Percentiles rank a stretch among this genome's conserved stretches.
Evolutionary conservation across 2,888 invertebrate species (phyloP).

Genomic region (Incurvaria masculella): DNA sequence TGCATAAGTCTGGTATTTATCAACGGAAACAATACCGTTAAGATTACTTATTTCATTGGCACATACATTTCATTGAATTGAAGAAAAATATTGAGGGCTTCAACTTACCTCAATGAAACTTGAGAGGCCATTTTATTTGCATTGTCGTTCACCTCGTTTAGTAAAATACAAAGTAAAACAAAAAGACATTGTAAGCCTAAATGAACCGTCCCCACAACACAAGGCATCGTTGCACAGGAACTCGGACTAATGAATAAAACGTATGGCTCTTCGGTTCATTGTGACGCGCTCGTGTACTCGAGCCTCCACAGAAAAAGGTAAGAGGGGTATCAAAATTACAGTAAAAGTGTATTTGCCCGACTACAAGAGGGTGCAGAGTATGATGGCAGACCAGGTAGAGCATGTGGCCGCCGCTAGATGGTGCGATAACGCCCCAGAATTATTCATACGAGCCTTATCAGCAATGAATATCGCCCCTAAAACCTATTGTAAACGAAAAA

Average conservation of each 20-base stretch:
- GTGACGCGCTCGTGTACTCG: no score
- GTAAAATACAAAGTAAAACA: not conserved
- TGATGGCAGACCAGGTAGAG: constrained; percentile 51
- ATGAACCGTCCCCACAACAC: not conserved
- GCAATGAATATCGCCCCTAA: constrained; percentile 12
- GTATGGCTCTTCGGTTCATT: not conserved
- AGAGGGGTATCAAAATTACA: no score
- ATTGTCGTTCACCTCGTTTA: not conserved
- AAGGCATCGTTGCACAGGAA: not conserved
- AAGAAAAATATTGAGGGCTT: no score
- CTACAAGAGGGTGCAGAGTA: no score
- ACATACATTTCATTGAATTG: no score
- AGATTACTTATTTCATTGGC: no score
- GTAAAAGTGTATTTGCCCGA: no score
- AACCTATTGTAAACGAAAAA: not conserved
- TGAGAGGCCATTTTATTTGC: not conserved
- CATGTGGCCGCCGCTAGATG: constrained; percentile 47
- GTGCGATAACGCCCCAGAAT: constrained; percentile 47
- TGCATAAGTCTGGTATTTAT: no score
- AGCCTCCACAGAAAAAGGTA: no score
- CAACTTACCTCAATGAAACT: not conserved
- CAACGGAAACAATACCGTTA: no score
- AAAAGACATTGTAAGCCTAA: not conserved
- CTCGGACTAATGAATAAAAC: not conserved
- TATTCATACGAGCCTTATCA: constrained; percentile 55